These are phyloP conservation scores for Micromussa lordhowensis DNA, from an alignment of 92 coral and sea anemone species.

Conservation along the genomic window DNA sequence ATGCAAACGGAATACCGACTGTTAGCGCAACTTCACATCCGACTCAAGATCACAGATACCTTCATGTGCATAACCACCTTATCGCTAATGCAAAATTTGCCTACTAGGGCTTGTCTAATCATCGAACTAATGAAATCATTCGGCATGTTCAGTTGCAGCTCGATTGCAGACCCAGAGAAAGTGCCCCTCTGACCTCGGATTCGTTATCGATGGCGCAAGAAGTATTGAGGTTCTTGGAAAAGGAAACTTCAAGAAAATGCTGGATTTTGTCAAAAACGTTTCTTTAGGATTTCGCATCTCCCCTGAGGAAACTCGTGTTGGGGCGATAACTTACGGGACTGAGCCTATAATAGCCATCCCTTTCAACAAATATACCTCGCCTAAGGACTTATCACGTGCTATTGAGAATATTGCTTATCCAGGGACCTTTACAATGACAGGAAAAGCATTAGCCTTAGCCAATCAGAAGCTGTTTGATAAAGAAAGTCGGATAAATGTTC, in stretches of 20 bases:
- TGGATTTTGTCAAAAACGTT: constrained; percentile 82
- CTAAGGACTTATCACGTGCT: constrained; percentile 34
- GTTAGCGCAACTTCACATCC: neutral
- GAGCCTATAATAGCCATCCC: constrained; percentile 66
- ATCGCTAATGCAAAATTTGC: neutral
- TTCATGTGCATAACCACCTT: neutral
- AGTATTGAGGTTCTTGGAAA: constrained; percentile 79
- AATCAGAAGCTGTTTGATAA: constrained; percentile 52
- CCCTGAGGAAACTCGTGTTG: constrained; percentile 67
- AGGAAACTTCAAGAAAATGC: constrained; percentile 81
- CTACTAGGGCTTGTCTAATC: neutral
- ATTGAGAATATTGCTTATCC: constrained; percentile 63
- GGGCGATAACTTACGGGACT: constrained; percentile 66
- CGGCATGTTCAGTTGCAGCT: constrained; percentile 53
- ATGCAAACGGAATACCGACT: neutral
- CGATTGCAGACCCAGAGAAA: constrained; percentile 46
- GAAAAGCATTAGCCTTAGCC: constrained; percentile 68
- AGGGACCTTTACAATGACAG: constrained; percentile 66
- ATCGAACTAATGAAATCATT: constrained; percentile 33
- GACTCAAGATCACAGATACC: neutral
- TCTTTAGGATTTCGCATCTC: constrained; percentile 72
- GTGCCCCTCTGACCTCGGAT: constrained; percentile 82
- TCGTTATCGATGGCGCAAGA: constrained; percentile 86
- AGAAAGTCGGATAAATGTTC: constrained; percentile 57
- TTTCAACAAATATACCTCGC: constrained; percentile 30